Evolutionary conservation across 1,140 invertebrate genomes (phyloP), one percentile per base, ranked within the genome.

Genomic region (Elymnias hypermnestra): DNA sequence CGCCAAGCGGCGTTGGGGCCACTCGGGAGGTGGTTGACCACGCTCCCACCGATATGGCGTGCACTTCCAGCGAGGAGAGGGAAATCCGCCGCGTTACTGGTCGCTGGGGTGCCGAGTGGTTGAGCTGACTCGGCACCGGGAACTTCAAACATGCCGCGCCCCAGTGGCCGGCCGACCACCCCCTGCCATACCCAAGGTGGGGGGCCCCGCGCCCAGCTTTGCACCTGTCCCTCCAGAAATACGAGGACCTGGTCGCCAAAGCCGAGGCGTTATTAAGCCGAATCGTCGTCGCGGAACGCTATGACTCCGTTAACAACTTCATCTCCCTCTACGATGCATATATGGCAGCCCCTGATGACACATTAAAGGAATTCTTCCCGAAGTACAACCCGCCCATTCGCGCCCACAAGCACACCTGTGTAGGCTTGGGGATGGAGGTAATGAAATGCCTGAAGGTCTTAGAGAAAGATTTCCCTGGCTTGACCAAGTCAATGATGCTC

Each of bases 91-190:
- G 92, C 86, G 91, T 92, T 55, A 92, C 94, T 76, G 93, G 93
- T 71, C 92, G 93, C 63, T 95, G 93, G 94, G 94, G 93, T 77
- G 91, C 90, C 86, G 94, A 96, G 87, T 95, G 94, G 94, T 94
- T 94, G 88, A 95, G 94, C 94, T 95, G 94, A 95, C 94, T 96
- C 94, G 93, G 89, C 88, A 88, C 86, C 72, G 86, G 74, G 65
- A 77, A 73, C 71, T 83, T 86, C 69, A 88, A 88, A 79, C 86
- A 81, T 22, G 52, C 71, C 50, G 76, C 57, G 49, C 63, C 52
- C 41, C 60, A 53, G 29, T 84, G 81, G 81, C 81, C 78, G 55
- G 55, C 61, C n/a, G 65, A 72, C 52, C 75, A 85, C 73, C 92
- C 92, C 43, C 83, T 94, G 40, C 92, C 93, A 25, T 85, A 92